Percentiles rank a stretch among this genome's conserved stretches.
These are phyloP conservation scores for Bujurquina vittata DNA, from an alignment of 2,113 vertebrate species.

Conservation along the genomic window DNA sequence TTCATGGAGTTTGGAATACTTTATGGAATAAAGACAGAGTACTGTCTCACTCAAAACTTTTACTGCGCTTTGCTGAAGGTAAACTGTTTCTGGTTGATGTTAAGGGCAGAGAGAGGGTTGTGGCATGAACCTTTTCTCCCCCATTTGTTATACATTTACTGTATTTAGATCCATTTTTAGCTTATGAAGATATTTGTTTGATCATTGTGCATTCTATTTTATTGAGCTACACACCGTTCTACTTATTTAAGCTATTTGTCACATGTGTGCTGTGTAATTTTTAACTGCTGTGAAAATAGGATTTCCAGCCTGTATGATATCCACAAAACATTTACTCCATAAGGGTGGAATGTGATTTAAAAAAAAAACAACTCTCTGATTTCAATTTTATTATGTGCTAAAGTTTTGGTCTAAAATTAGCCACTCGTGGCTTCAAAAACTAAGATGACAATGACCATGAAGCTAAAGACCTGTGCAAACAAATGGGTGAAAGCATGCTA, in stretches of 20 bases:
- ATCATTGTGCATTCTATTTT: not conserved
- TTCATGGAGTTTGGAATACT: not conserved
- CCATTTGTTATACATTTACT: too few species aligned
- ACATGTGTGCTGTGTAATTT: not conserved
- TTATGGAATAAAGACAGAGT: constrained; percentile 25
- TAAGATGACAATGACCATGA: not conserved
- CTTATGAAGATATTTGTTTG: too few species aligned
- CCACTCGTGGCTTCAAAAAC: not conserved
- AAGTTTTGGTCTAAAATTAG: not conserved
- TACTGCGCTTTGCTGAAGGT: constrained; percentile 9
- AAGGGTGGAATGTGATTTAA: too few species aligned
- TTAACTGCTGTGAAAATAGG: not conserved
- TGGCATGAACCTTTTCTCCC: constrained; percentile 8
- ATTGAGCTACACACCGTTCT: not conserved
- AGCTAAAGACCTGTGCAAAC: not conserved
- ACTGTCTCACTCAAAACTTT: constrained; percentile 7
- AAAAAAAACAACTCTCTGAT: too few species aligned
- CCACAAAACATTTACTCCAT: too few species aligned
- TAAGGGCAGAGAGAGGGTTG: not conserved
- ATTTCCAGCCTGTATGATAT: too few species aligned
- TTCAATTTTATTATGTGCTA: too few species aligned
- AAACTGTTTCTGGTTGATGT: constrained; percentile 2
- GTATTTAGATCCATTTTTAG: too few species aligned
- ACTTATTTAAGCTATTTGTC: not conserved
- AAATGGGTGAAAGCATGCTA: not conserved